Conservation (phyloP, 2,888 invertebrate genomes). For the Cetonia aurata region DNA sequence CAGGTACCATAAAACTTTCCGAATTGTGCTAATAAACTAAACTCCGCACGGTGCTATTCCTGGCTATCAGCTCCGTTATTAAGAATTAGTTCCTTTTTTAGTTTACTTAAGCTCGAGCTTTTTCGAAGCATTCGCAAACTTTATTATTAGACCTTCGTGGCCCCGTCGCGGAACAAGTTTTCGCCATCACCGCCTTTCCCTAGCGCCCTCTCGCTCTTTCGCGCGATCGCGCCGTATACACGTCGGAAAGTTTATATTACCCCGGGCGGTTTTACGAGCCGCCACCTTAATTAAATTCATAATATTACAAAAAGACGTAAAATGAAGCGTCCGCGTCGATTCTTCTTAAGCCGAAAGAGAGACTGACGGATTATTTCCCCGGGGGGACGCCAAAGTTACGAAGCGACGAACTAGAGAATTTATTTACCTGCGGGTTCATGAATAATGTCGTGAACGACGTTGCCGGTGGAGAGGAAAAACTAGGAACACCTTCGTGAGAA, state of each 20-base stretch:
- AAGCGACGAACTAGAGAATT: slow-evolving; percentile 54
- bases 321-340: slow-evolving; percentile 46
- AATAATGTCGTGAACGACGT: slow-evolving; percentile 52
- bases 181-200: slow-evolving; percentile 15
- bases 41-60: slow-evolving; percentile 5
- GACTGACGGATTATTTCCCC: slow-evolving; percentile 53
- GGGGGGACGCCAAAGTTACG: slow-evolving; percentile 57
- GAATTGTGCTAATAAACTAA: slow-evolving; percentile 15
- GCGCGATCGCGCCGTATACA: slow-evolving; percentile 18
- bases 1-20: slow-evolving; percentile 12
- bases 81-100: slow-evolving; percentile 33
- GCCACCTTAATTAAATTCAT: slow-evolving; percentile 58
- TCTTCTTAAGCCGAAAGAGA: slow-evolving; percentile 50
- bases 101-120: slow-evolving; percentile 19
- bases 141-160: slow-evolving; percentile 30
- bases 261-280: slow-evolving; percentile 46
- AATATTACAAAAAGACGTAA: slow-evolving; percentile 54
- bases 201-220: slow-evolving; percentile 12
- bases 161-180: slow-evolving; percentile 31
- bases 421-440: slow-evolving; percentile 57
- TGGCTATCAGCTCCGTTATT: slow-evolving; percentile 9
- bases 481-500: slow-evolving; percentile 20
- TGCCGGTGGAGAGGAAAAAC: slow-evolving; percentile 21
- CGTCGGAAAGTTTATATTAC: slow-evolving; percentile 40
- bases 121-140: slow-evolving; percentile 31